Percentiles rank a stretch among this genome's conserved stretches.
These are phyloP conservation scores for Gadopsis bispinosus DNA, from an alignment of 2,797 vertebrate species.

Conservation along the genomic window DNA sequence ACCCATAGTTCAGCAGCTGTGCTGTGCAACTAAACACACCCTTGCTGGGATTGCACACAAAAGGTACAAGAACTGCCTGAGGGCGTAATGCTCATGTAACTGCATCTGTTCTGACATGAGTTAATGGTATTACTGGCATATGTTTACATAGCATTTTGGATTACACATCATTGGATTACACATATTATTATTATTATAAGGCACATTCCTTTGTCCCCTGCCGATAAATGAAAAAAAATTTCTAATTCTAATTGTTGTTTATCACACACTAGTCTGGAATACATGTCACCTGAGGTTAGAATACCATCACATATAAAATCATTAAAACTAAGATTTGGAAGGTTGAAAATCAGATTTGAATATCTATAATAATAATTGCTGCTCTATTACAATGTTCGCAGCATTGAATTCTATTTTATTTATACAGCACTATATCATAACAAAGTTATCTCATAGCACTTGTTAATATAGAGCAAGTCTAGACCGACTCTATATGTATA, in stretches of 20 bases:
- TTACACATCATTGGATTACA: too few species aligned
- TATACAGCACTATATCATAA: too few species aligned
- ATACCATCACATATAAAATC: neutral
- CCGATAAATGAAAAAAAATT: neutral
- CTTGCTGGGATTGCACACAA: slow-evolving; percentile 31
- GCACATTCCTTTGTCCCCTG: neutral
- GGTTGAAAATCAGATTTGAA: neutral
- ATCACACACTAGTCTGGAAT: neutral
- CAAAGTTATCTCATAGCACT: too few species aligned
- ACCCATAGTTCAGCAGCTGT: slow-evolving; percentile 37
- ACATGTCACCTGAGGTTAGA: too few species aligned
- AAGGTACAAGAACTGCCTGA: slow-evolving; percentile 57
- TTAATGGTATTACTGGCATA: rapidly evolving
- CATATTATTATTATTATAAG: neutral
- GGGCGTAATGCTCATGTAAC: slow-evolving; percentile 19
- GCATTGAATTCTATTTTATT: too few species aligned
- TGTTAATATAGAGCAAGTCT: too few species aligned
- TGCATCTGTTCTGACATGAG: slow-evolving; percentile 33
- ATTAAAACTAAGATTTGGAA: neutral
- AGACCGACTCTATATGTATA: too few species aligned
- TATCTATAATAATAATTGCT: neutral
- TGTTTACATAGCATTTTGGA: neutral
- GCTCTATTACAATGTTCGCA: neutral
- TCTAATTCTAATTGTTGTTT: neutral
- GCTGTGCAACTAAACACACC: slow-evolving; percentile 63